These are phyloP conservation scores for Yoshiicerus persimilis DNA, from an alignment of 1,140 invertebrate species.

Conservation along the genomic window DNA sequence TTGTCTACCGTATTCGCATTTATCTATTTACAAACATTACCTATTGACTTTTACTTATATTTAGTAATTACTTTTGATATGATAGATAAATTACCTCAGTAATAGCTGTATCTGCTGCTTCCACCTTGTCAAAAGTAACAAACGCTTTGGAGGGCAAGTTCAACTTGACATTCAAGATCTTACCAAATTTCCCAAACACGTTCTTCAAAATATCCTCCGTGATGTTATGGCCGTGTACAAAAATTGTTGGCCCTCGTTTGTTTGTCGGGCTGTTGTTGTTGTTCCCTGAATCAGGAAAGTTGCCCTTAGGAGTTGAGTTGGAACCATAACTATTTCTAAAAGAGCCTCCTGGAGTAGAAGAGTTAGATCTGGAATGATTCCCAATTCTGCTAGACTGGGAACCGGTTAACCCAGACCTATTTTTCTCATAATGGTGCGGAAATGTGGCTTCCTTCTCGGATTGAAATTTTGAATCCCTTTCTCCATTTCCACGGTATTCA, in stretches of 20 bases:
- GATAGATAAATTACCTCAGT: conserved; percentile 63
- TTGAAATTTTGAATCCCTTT: background rate
- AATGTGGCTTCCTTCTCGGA: background rate
- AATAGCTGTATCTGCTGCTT: conserved; percentile 82
- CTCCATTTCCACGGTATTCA: background rate
- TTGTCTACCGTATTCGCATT: conserved; percentile 80
- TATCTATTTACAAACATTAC: conserved; percentile 59
- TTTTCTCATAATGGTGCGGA: background rate
- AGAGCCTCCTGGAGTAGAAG: background rate
- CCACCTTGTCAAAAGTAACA: conserved; percentile 89
- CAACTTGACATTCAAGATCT: conserved; percentile 36
- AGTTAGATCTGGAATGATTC: background rate
- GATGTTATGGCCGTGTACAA: conserved; percentile 29
- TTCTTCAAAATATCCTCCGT: conserved; percentile 31
- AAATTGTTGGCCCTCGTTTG: conserved; percentile 43
- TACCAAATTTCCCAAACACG: conserved; percentile 33
- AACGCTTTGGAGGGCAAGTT: conserved; percentile 58
- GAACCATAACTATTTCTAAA: background rate
- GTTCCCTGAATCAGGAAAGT: background rate
- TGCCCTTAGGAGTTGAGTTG: background rate
- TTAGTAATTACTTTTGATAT: background rate
- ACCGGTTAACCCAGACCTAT: background rate
- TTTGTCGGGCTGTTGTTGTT: background rate
- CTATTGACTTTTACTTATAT: background rate
- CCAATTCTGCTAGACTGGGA: background rate